Percentiles rank a stretch among this genome's conserved stretches.
Evolutionary conservation across 2,113 vertebrate species (phyloP).

Genomic region (Phylloscopus whistleri): DNA sequence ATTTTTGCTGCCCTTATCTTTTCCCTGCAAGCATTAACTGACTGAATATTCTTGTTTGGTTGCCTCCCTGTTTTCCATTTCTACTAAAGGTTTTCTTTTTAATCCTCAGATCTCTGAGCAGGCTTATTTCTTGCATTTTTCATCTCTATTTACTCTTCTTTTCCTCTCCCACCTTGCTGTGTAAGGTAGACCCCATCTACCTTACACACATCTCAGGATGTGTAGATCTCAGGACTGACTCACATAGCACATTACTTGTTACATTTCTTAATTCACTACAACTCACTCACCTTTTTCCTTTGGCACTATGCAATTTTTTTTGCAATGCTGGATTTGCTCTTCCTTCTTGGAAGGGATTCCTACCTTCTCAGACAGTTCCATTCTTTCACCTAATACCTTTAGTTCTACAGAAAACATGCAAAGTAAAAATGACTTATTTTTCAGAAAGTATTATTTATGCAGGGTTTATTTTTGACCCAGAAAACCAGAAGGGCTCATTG

Average conservation of each 20-base stretch:
- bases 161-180: not conserved
- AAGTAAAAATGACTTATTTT: not conserved
- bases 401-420: not conserved
- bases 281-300: not conserved
- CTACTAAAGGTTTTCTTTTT: conserved; percentile 58
- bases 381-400: not conserved
- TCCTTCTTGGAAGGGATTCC: not conserved
- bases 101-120: conserved; percentile 62
- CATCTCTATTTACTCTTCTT: conserved; percentile 12
- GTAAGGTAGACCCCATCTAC: not conserved
- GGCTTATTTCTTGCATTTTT: conserved; percentile 34
- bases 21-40: conserved; percentile 65
- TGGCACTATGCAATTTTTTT: not conserved
- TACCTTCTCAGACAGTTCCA: not conserved
- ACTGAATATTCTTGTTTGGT: conserved; percentile 70
- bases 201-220: not conserved
- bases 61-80: conserved; percentile 69
- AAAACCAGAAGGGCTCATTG: not conserved
- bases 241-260: not conserved
- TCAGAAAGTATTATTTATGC: not conserved
- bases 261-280: not conserved
- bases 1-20: conserved; percentile 71
- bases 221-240: not conserved
- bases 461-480: not conserved
- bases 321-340: not conserved